Conservation (phyloP, 2,888 invertebrate species). For the Lepidocyrtoides sp. region DNA sequence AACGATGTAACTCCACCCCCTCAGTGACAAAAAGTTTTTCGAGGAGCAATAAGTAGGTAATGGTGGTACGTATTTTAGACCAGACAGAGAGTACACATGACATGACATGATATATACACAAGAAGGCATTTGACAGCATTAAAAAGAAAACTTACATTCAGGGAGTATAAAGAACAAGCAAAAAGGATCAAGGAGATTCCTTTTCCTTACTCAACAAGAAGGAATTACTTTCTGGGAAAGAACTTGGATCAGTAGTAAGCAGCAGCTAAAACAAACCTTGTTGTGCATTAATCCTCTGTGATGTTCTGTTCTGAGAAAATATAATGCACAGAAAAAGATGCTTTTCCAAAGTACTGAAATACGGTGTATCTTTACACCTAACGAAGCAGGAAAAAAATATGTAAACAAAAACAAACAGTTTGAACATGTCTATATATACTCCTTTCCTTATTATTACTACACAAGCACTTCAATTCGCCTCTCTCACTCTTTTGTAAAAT, state of each 20-base stretch:
- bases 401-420: neutral
- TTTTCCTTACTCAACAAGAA: neutral
- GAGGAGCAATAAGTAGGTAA: too few relatives aligned
- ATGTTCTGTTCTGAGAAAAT: too few relatives aligned
- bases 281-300: constrained; percentile 2
- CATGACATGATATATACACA: too few relatives aligned
- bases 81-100: too few relatives aligned
- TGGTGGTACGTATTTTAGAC: too few relatives aligned
- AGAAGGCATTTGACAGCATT: neutral
- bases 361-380: too few relatives aligned
- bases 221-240: constrained; percentile 38
- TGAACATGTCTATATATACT: neutral
- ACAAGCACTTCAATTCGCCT: neutral
- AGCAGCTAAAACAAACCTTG: constrained; percentile 9
- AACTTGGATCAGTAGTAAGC: too few relatives aligned
- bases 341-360: neutral
- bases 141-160: neutral
- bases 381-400: too few relatives aligned
- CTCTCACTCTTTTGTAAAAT: neutral
- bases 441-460: neutral
- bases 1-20: too few relatives aligned
- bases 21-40: too few relatives aligned
- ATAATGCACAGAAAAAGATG: too few relatives aligned
- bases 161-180: neutral
- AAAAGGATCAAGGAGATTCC: neutral